Evolutionary conservation across 2,888 invertebrate species (phyloP).

Genomic region (Tachystola acroxantha): DNA sequence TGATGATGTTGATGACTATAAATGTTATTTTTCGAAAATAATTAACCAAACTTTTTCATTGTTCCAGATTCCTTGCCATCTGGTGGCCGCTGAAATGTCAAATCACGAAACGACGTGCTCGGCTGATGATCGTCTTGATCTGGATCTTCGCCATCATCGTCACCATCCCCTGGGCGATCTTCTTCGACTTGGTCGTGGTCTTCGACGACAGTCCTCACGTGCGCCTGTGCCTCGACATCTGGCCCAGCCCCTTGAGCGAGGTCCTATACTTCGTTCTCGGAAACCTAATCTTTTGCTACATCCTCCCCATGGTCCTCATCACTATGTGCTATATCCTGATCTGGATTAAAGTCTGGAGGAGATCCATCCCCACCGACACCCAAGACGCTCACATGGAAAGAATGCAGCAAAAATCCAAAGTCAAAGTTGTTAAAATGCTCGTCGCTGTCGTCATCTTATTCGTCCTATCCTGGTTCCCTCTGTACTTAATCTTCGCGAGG

Average conservation of each 20-base stretch:
- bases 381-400: constrained; percentile 94
- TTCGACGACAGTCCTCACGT: constrained; percentile 87
- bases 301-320: constrained; percentile 93
- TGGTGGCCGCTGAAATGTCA: constrained; percentile 96
- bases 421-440: constrained; percentile 96
- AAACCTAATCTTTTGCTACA: constrained; percentile 93
- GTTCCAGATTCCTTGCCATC: constrained; percentile 94
- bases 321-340: constrained; percentile 95
- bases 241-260: constrained; percentile 91
- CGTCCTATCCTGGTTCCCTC: constrained; percentile 94
- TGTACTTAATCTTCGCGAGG: constrained; percentile 92
- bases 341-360: constrained; percentile 93
- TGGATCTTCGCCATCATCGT: constrained; percentile 92
- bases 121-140: constrained; percentile 92
- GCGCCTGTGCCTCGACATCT: constrained; percentile 88
- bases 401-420: constrained; percentile 96
- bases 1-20: too few relatives aligned
- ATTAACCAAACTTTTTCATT: constrained; percentile 27
- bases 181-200: constrained; percentile 88
- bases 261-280: constrained; percentile 92
- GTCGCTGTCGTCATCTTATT: constrained; percentile 95
- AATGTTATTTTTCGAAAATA: too few relatives aligned
- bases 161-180: constrained; percentile 94
- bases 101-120: constrained; percentile 92
- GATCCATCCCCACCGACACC: constrained; percentile 93